Percentiles rank a stretch among this genome's conserved stretches.
Conservation (phyloP, 2,797 vertebrate genomes). For the Darevskia nairensis region DNA sequence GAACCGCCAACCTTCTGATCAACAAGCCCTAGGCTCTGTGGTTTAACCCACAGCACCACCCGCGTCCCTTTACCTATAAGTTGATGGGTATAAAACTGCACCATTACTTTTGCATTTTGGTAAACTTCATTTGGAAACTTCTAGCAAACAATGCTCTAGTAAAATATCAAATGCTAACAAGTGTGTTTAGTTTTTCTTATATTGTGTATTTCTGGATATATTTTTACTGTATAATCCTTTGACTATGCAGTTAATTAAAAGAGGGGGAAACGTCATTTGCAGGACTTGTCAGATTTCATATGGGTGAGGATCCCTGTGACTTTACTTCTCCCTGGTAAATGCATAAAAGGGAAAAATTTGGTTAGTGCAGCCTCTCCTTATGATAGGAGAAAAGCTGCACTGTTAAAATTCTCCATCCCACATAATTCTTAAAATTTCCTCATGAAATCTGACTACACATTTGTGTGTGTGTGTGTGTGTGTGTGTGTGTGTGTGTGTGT, state of each 20-base stretch:
- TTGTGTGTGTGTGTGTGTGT: too few relatives aligned
- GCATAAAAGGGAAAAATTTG: not conserved
- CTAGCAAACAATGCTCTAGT: not conserved
- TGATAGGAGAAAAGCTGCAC: not conserved
- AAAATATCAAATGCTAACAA: not conserved
- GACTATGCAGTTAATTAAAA: conserved; percentile 12
- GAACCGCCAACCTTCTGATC: too few relatives aligned
- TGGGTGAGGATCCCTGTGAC: not conserved
- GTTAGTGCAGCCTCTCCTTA: not conserved
- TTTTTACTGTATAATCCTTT: conserved; percentile 15
- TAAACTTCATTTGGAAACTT: conserved; percentile 37
- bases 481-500: not conserved
- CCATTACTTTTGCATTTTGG: not conserved
- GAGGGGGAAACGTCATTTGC: not conserved
- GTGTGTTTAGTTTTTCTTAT: conserved; percentile 13
- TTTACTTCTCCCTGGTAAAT: not conserved
- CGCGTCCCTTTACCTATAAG: not conserved
- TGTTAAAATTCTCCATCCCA: not conserved
- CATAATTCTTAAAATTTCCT: not conserved
- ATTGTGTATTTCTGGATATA: conserved; percentile 34
- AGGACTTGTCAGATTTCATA: not conserved
- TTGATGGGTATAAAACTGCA: too few relatives aligned
- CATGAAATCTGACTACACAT: not conserved
- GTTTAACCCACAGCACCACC: too few relatives aligned
- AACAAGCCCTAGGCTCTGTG: too few relatives aligned